These are phyloP conservation scores for Bhutanitis thaidina DNA, from an alignment of 2,888 invertebrate genomes.

Conservation along the genomic window DNA sequence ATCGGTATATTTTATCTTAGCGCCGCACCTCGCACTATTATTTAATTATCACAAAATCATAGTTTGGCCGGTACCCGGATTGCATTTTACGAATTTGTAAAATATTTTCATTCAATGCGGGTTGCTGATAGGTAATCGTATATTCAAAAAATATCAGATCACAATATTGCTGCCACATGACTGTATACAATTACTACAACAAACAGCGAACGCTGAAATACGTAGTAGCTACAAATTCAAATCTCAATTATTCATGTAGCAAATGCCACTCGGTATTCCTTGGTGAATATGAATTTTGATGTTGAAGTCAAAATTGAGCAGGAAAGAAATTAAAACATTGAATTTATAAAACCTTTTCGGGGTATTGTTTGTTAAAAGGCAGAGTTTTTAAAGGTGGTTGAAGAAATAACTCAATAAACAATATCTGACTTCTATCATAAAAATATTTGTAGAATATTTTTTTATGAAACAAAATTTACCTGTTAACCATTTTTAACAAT, in stretches of 20 bases:
- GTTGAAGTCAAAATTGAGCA: not conserved
- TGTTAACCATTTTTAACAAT: too few relatives aligned
- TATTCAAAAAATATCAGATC: slow-evolving; percentile 1
- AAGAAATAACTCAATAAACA: not conserved
- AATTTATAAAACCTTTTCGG: slow-evolving; percentile 4
- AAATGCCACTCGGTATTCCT: slow-evolving; percentile 2
- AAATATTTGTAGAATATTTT: too few relatives aligned
- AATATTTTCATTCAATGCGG: too few relatives aligned
- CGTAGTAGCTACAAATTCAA: slow-evolving; percentile 5
- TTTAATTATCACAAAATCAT: too few relatives aligned
- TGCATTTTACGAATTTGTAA: too few relatives aligned
- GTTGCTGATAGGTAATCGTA: not conserved
- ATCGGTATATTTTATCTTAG: too few relatives aligned
- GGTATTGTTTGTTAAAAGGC: too few relatives aligned
- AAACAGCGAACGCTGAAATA: not conserved
- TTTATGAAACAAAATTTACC: too few relatives aligned
- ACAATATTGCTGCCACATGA: not conserved
- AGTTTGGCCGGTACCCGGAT: too few relatives aligned
- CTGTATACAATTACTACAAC: not conserved
- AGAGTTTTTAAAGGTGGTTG: too few relatives aligned
- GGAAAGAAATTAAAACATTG: not conserved
- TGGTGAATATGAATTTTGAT: slow-evolving; percentile 17
- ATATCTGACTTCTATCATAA: not conserved
- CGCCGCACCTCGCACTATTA: too few relatives aligned
- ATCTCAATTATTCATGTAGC: slow-evolving; percentile 16